Conservation (phyloP, 2,888 invertebrate species). For the Scaeva pyrastri region DNA sequence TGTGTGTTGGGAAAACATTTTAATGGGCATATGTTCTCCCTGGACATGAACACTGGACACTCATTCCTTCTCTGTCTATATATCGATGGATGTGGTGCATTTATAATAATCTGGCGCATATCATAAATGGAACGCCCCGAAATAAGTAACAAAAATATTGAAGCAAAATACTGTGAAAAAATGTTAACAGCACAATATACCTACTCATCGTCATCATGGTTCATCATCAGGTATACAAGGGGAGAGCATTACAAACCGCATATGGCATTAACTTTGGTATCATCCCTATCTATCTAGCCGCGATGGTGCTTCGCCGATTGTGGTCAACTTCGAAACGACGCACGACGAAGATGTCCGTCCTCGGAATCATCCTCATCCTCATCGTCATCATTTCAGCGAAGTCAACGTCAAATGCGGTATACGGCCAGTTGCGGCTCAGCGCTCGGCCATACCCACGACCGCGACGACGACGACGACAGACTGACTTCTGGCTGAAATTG, state of each 20-base stretch:
- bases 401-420: slow-evolving; percentile 18
- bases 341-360: background rate
- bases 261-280: slow-evolving; percentile 60
- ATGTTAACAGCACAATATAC: slow-evolving; percentile 45
- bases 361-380: slow-evolving; percentile 48
- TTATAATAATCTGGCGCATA: slow-evolving; percentile 79
- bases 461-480: background rate
- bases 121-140: slow-evolving; percentile 78
- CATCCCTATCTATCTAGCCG: slow-evolving; percentile 73
- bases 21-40: slow-evolving; percentile 55
- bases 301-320: slow-evolving; percentile 65
- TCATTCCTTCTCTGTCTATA: slow-evolving; percentile 41
- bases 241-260: slow-evolving; percentile 32
- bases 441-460: too few species aligned
- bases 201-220: too few species aligned
- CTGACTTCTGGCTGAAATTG: slow-evolving; percentile 48
- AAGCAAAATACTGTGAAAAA: slow-evolving; percentile 45
- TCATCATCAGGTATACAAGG: background rate
- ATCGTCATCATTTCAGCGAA: slow-evolving; percentile 21
- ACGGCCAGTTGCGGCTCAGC: too few species aligned
- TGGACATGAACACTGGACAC: slow-evolving; percentile 21
- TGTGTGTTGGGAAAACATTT: slow-evolving; percentile 41
- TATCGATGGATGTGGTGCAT: slow-evolving; percentile 68
- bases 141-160: slow-evolving; percentile 33
- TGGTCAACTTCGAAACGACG: slow-evolving; percentile 29